phyloP scores from a whole-genome alignment of 2,113 vertebrate genomes.

The Suncus etruscus region DNA sequence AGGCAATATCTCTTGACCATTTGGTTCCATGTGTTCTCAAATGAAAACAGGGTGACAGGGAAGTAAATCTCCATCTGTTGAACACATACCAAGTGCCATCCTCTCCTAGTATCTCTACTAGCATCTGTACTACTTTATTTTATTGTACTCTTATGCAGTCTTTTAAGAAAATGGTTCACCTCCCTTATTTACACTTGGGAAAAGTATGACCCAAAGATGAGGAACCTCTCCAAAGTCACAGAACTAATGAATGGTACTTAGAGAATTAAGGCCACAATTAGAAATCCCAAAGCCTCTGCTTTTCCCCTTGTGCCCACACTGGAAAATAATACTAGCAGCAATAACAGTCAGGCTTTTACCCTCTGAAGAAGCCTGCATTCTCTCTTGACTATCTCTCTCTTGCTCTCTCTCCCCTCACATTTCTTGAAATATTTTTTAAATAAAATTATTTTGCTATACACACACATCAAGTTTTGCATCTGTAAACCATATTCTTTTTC shows the following conservation, averaged over 20 bases:
- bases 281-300: neutral
- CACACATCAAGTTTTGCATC: too few species aligned
- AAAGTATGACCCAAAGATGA: neutral
- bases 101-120: neutral
- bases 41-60: neutral
- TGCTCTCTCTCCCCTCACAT: too few species aligned
- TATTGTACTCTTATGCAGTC: neutral
- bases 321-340: neutral
- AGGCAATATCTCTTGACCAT: neutral
- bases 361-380: neutral
- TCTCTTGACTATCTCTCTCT: too few species aligned
- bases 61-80: neutral
- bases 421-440: too few species aligned
- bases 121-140: neutral
- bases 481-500: too few species aligned
- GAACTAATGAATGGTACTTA: neutral
- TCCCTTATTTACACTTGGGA: neutral
- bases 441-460: too few species aligned
- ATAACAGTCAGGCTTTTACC: neutral
- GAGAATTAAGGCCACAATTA: too few species aligned
- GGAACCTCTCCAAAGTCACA: constrained; percentile 1
- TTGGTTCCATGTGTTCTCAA: neutral
- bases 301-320: neutral
- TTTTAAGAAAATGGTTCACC: constrained; percentile 12
- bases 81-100: neutral